Percentiles rank a stretch among this genome's conserved stretches.
Evolutionary conservation across 2,113 vertebrate genomes (phyloP).

Genomic region (Coptodon rendalli): DNA sequence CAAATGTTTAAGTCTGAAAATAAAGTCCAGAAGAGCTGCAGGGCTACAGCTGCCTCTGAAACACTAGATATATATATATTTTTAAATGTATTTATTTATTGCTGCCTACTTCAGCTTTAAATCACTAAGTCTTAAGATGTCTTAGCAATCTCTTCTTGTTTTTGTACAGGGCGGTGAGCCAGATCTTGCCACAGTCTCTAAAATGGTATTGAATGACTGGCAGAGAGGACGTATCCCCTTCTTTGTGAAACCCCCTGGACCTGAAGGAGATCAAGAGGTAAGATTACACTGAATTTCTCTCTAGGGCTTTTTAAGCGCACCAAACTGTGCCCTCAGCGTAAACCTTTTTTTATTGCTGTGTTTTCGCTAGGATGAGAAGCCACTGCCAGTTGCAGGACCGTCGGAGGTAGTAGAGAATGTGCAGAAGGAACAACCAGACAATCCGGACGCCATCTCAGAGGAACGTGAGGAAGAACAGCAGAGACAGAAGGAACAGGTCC

Average conservation of each 20-base stretch:
- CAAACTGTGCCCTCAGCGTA: not conserved
- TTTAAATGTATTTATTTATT: not conserved
- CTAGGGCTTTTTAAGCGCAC: not conserved
- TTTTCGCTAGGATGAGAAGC: conserved; percentile 25
- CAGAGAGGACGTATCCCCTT: conserved; percentile 96
- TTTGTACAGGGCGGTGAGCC: conserved; percentile 87
- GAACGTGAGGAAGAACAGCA: conserved; percentile 15
- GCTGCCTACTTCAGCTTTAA: not conserved
- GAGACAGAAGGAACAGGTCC: conserved; percentile 65
- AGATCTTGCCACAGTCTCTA: conserved; percentile 86
- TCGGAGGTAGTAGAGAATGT: conserved; percentile 4
- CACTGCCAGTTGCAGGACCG: conserved; percentile 2
- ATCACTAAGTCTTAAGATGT: not conserved
- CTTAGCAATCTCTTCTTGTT: not conserved
- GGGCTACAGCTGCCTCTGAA: not conserved
- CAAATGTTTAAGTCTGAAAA: not conserved
- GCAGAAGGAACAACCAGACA: conserved; percentile 29
- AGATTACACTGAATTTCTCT: not conserved
- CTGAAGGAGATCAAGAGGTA: conserved; percentile 76
- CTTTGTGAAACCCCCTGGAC: conserved; percentile 89
- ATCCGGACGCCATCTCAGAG: not conserved
- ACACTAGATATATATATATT: not conserved
- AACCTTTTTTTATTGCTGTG: not conserved
- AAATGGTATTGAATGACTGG: conserved; percentile 99
- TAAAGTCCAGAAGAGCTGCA: not conserved